Base-by-base conservation (phyloP, 1,140 invertebrate genomes). In the Chironomus striatipennis region DNA sequence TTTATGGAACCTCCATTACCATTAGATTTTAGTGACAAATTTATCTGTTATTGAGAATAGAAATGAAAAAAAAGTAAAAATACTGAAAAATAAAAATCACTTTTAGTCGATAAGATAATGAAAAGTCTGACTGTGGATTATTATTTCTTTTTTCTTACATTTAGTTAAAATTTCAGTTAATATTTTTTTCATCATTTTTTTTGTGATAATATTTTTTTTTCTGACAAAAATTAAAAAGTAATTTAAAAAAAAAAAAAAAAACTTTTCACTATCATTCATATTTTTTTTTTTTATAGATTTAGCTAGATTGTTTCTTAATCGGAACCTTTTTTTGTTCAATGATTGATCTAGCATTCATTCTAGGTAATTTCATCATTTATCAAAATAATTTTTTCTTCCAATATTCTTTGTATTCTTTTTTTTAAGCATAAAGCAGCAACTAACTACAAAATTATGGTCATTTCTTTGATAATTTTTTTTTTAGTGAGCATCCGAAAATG, bases 161-260 rank as follows among this genome's bases (percentile, higher is more conserved):
- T 70, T 70, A 70, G 65, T 70, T 70, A 70, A 70, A 70, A 70
- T 70, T 70, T 70, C 65, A 70, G 65, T 70, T 70, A 70, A 70
- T 70, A 70, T 70, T 70, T 67, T n/a, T 70, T 70, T 70, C 20
- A 18, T 18, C 65, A 57, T 57, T 57, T 57, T 57, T 57, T 34
- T 34, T 34, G 24, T 34, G 24, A 57, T 57, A n/a, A 57, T 57
- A 57, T 12, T 57, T 57, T 57, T 57, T n/a, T 5, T 57, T n/a
- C n/a, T 12, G n/a, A 57, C 47, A 57, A 15, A 57, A 57, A 15
- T n/a, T 34, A 34, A 34, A 34, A 34, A 34, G 24, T 34, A 34
- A 34, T 34, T 34, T n/a, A n/a, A n/a, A n/a, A n/a, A n/a, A n/a
- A n/a, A n/a, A n/a, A n/a, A n/a, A 34, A 34, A 34, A 34, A 34